phyloP scores from a whole-genome alignment of 2,113 vertebrate species.

The Bombycilla garrulus region DNA sequence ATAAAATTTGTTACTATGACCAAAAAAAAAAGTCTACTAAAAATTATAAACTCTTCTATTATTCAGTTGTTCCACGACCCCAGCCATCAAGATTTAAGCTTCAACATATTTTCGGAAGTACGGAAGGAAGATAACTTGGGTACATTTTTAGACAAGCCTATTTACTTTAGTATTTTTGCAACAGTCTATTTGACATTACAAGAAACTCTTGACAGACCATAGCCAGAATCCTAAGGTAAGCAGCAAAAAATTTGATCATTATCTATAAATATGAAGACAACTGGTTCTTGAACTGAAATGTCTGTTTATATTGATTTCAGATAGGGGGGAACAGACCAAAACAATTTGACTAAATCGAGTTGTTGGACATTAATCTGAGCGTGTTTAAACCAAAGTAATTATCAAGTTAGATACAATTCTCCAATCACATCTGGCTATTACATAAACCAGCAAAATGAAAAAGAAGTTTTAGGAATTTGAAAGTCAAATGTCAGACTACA shows the following conservation, averaged over 20 bases:
- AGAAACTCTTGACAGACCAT: not conserved
- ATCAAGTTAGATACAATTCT: not conserved
- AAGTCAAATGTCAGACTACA: not conserved
- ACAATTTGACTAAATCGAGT: not conserved
- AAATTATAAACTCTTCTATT: not conserved
- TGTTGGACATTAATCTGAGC: not conserved
- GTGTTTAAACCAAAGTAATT: not conserved
- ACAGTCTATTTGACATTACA: not conserved
- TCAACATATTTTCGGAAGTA: constrained; percentile 22
- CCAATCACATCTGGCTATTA: not conserved
- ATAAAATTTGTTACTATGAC: not conserved
- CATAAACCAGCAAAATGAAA: not conserved
- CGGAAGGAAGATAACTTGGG: not conserved
- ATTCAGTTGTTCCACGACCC: constrained; percentile 10
- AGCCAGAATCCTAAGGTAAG: not conserved
- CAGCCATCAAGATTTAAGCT: not conserved
- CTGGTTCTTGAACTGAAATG: not conserved
- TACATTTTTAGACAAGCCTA: constrained; percentile 26
- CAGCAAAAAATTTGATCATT: not conserved
- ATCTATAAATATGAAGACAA: not conserved
- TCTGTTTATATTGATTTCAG: not conserved
- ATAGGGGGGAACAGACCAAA: not conserved
- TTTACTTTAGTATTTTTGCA: not conserved
- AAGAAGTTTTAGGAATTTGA: not conserved
- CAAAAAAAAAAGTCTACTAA: not conserved